phyloP scores from a whole-genome alignment of 1,140 invertebrate species.

The Panagrolaimus sp. region DNA sequence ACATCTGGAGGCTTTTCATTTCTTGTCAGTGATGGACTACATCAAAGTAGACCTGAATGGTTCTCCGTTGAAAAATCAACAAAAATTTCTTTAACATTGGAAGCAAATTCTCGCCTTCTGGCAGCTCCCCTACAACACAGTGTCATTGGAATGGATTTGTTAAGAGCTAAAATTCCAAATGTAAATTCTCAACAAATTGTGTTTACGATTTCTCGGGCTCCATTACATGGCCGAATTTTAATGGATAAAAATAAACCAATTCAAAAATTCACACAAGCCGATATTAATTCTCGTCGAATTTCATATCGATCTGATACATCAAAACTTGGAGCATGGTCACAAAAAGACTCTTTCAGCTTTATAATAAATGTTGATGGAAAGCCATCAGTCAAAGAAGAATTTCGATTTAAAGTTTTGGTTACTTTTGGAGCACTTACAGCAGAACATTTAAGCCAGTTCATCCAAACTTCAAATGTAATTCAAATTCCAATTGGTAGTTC shows the following conservation, averaged over 20 bases:
- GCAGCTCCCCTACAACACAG: constrained; percentile 38
- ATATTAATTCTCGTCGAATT: constrained; percentile 34
- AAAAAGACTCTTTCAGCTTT: constrained; percentile 49
- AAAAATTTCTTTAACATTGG: constrained; percentile 29
- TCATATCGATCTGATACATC: constrained; percentile 27
- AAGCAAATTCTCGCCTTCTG: constrained; percentile 47
- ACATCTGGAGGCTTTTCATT: constrained; percentile 48
- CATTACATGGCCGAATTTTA: constrained; percentile 39
- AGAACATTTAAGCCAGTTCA: constrained; percentile 21
- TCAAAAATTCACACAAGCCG: constrained; percentile 45
- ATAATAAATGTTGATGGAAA: constrained; percentile 20
- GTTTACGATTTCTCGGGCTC: constrained; percentile 40
- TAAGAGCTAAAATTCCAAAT: constrained; percentile 39
- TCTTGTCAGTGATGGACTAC: constrained; percentile 48
- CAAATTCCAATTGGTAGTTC: constrained; percentile 20
- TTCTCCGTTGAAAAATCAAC: constrained; percentile 38
- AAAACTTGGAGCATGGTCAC: constrained; percentile 41
- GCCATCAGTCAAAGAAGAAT: constrained; percentile 24
- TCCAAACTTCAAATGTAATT: constrained; percentile 13
- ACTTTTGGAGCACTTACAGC: constrained; percentile 37
- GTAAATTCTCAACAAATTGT: constrained; percentile 41
- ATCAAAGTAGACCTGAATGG: constrained; percentile 50
- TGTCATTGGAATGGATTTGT: constrained; percentile 44
- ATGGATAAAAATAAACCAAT: constrained; percentile 13
- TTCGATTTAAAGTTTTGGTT: constrained; percentile 47